Evolutionary conservation across 2,888 invertebrate genomes (phyloP).

Genomic region (Cheilosia urbana): DNA sequence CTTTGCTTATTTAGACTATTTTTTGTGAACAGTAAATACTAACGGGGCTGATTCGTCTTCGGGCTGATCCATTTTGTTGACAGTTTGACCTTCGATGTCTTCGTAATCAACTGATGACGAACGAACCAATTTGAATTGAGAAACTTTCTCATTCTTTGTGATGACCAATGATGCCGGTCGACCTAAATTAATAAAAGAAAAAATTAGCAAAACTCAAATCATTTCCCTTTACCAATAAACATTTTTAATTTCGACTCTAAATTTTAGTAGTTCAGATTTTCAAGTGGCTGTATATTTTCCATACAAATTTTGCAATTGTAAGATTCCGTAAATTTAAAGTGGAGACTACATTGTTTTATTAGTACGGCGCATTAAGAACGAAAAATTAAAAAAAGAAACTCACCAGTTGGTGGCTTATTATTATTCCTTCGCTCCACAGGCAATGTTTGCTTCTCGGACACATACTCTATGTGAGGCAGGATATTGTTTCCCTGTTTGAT

Average conservation of each 20-base stretch:
- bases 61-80: constrained; percentile 77
- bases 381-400: constrained; percentile 14
- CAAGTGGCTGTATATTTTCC: no score
- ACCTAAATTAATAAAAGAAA: constrained; percentile 77
- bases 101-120: constrained; percentile 83
- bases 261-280: no score
- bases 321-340: no score
- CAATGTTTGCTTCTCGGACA: constrained; percentile 79
- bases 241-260: no score
- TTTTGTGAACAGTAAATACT: constrained; percentile 82
- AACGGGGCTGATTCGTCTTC: constrained; percentile 83
- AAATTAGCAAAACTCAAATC: no score
- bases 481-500: constrained; percentile 79
- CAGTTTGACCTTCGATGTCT: constrained; percentile 81
- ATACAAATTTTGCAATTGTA: no score
- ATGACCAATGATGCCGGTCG: constrained; percentile 83
- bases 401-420: constrained; percentile 81
- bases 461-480: constrained; percentile 81
- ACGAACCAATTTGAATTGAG: constrained; percentile 82
- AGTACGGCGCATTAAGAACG: not conserved
- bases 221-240: no score
- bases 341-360: no score
- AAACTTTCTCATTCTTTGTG: constrained; percentile 80
- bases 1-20: constrained; percentile 73
- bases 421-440: constrained; percentile 76